A percentile compares a stretch with the other conserved stretches of the same genome.
Conservation (phyloP, 2,113 vertebrate species). For the Piaya cayana region DNA sequence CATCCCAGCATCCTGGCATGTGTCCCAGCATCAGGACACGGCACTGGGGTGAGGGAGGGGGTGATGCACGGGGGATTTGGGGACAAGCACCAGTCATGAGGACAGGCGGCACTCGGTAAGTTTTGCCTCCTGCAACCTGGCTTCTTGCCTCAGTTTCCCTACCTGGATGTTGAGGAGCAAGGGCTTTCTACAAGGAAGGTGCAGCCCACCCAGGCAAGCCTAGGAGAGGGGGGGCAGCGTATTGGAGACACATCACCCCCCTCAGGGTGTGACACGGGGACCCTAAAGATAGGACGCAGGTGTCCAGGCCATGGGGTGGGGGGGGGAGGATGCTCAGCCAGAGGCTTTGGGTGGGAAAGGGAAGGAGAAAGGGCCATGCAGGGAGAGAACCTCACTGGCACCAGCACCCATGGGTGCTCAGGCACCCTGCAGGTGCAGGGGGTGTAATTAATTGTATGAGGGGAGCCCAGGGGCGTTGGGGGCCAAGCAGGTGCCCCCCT, state of each 20-base stretch:
- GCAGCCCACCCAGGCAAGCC: not conserved
- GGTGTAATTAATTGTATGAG: slow-evolving; percentile 33
- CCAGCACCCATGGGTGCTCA: too few species aligned
- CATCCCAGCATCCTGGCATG: not conserved
- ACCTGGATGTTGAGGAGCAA: not conserved
- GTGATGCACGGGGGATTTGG: not conserved
- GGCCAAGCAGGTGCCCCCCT: not conserved
- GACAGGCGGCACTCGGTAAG: not conserved
- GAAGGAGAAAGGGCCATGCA: not conserved
- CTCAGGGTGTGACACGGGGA: rapidly evolving
- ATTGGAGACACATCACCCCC: rapidly evolving
- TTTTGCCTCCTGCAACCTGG: not conserved
- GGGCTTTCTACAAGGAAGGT: not conserved
- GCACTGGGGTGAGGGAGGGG: not conserved
- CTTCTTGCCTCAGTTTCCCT: not conserved
- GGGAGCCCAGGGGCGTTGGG: not conserved
- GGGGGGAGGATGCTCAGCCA: rapidly evolving
- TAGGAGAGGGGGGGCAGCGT: not conserved
- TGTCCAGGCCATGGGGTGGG: not conserved
- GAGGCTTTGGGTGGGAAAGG: not conserved
- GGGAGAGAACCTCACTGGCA: not conserved
- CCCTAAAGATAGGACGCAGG: rapidly evolving
- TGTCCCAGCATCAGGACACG: rapidly evolving
- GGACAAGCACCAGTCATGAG: not conserved
- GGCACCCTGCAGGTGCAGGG: not conserved